Base-by-base conservation (phyloP, 2,113 vertebrate species). In the Tychaedon coryphoeus region DNA sequence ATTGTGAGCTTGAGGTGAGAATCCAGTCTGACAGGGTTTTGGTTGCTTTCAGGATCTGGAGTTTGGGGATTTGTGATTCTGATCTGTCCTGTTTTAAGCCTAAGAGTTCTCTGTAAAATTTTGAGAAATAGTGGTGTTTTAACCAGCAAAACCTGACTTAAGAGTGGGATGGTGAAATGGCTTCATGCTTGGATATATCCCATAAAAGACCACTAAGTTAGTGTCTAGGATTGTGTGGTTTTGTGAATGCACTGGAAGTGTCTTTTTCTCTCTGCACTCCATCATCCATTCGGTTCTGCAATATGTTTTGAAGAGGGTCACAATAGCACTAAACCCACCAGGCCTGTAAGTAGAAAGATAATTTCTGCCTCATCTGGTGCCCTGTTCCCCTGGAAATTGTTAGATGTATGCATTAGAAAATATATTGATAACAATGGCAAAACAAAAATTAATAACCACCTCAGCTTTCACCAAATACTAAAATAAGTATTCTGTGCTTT, bases 401-500 rank as follows among this genome's bases (percentile, higher is more conserved):
- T 65, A 72, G 28, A 26, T 34, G 13, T n/a, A 7, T 34, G 24
- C 29, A 19, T 26, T 1, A 2, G n/a, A 40, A 91, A 91, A 85
- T 10, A 33, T 14, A 58, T 74, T 61, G 34, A 50, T 78, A 66
- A 45, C 65, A 57, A 34, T 12, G 19, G 26, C 69, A 36, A 87
- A 78, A 4, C 19, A 65, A 57, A 81, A 93, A 65, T 64, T 78
- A 79, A 85, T 69, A 84, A 62, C 33, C 25, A 47, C 38, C 48
- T 75, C 48, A 65, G 53, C 83, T 56, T 76, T 89, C 77, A 34
- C 15, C 58, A 42, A 53, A 65, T 51, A 50, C 53, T 56, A 22
- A 58, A 80, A 66, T 70, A 79, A 85, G 77, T 57, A 65, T 91
- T 95, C 84, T 91, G 58, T 82, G 77, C 70, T 82, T 82, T 85